Conservation (phyloP, 2,797 vertebrate genomes). For the Tokudaia tokunoshimensis region DNA sequence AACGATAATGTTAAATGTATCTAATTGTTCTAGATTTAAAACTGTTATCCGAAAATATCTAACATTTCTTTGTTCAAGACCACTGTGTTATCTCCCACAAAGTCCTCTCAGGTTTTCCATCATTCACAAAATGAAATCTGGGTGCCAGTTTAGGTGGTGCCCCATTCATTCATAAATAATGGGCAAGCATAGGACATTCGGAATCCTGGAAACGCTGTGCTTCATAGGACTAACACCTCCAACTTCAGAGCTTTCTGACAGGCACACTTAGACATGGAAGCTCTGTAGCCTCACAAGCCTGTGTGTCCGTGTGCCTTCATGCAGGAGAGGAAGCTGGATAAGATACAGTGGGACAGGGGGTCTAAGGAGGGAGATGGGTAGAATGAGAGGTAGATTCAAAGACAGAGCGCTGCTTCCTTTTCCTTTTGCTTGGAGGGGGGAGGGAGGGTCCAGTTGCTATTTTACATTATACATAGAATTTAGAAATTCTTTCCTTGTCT, state of each 20-base stretch:
- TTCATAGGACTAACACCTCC: conserved; percentile 37
- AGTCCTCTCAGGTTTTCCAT: conserved; percentile 81
- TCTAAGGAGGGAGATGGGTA: conserved; percentile 39
- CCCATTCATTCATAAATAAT: conserved; percentile 84
- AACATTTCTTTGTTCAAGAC: conserved; percentile 84
- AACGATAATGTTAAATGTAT: conserved; percentile 87
- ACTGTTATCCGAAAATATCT: conserved; percentile 83
- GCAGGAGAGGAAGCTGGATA: conserved; percentile 58
- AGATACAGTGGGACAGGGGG: conserved; percentile 49
- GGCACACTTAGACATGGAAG: conserved; percentile 49
- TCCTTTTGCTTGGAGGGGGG: background rate
- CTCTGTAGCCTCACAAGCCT: rapidly evolving
- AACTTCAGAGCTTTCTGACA: conserved; percentile 54
- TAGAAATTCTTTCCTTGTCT: conserved; percentile 33
- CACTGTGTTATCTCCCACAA: conserved; percentile 75
- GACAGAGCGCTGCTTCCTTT: conserved; percentile 28
- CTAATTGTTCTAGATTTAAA: conserved; percentile 88
- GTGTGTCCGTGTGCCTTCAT: conserved; percentile 38
- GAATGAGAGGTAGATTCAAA: conserved; percentile 63
- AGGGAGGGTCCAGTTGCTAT: background rate
- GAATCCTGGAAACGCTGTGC: conserved; percentile 47
- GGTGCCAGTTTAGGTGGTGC: conserved; percentile 64
- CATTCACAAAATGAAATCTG: conserved; percentile 84
- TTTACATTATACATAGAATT: conserved; percentile 67
- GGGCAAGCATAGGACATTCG: background rate